These are phyloP conservation scores for Tauraco hartlaubi DNA, from an alignment of 2,797 vertebrate genomes.

Conservation along the genomic window DNA sequence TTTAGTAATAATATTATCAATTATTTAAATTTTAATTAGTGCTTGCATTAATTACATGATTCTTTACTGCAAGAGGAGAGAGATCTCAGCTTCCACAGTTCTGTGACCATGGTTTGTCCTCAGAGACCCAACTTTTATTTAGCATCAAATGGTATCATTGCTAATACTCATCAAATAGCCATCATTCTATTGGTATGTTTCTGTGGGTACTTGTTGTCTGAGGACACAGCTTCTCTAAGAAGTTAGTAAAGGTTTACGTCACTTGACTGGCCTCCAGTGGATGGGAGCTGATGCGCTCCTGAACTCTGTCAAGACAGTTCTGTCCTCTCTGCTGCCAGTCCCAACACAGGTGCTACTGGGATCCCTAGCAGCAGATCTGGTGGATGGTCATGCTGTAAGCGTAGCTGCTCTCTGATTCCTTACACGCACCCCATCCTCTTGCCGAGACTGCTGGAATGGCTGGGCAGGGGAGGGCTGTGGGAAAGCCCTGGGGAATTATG, in stretches of 20 bases:
- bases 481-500: neutral
- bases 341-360: neutral
- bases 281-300: neutral
- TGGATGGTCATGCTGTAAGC: rapidly evolving
- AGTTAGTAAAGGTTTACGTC: neutral
- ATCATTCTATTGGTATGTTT: neutral
- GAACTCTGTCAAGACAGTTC: neutral
- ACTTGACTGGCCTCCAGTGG: neutral
- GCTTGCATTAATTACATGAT: slow-evolving; percentile 15
- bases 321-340: neutral
- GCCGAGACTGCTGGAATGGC: neutral
- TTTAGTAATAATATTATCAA: slow-evolving; percentile 41
- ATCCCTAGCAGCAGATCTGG: neutral
- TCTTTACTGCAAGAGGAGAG: neutral
- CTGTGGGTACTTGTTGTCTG: neutral
- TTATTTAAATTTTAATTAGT: slow-evolving; percentile 63
- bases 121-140: slow-evolving; percentile 7
- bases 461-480: neutral
- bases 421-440: too few relatives aligned
- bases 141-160: neutral
- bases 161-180: neutral
- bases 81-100: neutral
- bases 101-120: neutral
- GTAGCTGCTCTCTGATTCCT: neutral
- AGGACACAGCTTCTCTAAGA: neutral